Conservation (phyloP, 1,140 invertebrate genomes). For the Solenopsis invicta region DNA sequence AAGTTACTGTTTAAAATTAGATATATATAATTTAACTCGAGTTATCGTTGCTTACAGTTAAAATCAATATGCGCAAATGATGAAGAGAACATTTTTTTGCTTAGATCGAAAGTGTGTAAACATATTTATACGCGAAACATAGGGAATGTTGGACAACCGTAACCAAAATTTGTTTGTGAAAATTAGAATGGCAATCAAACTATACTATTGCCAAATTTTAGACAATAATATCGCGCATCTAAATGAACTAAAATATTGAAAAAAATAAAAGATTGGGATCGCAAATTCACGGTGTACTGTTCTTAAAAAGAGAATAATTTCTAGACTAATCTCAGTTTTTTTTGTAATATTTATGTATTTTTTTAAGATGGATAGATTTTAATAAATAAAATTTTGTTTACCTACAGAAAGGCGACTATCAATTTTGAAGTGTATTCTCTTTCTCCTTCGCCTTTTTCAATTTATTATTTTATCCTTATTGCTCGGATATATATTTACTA, state of each 20-base stretch:
- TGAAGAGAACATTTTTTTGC: neutral
- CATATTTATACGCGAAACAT: neutral
- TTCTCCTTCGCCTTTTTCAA: neutral
- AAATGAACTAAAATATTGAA: neutral
- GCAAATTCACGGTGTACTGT: neutral
- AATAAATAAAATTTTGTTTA: conserved; percentile 7
- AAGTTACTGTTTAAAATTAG: neutral
- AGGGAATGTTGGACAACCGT: neutral
- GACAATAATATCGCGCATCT: neutral
- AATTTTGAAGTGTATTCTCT: neutral
- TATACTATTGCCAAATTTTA: neutral
- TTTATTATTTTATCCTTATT: neutral
- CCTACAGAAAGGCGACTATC: conserved; percentile 20
- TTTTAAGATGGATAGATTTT: neutral
- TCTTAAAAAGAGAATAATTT: neutral
- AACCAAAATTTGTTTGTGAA: neutral
- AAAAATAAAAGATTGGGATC: neutral
- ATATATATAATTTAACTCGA: neutral
- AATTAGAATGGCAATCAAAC: neutral
- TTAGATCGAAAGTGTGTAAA: neutral
- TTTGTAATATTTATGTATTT: neutral
- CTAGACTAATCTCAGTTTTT: neutral
- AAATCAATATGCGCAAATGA: neutral
- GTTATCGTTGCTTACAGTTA: neutral
- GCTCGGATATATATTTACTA: neutral